phyloP scores from a whole-genome alignment of 2,113 vertebrate genomes.

The Stegostoma tigrinum region DNA sequence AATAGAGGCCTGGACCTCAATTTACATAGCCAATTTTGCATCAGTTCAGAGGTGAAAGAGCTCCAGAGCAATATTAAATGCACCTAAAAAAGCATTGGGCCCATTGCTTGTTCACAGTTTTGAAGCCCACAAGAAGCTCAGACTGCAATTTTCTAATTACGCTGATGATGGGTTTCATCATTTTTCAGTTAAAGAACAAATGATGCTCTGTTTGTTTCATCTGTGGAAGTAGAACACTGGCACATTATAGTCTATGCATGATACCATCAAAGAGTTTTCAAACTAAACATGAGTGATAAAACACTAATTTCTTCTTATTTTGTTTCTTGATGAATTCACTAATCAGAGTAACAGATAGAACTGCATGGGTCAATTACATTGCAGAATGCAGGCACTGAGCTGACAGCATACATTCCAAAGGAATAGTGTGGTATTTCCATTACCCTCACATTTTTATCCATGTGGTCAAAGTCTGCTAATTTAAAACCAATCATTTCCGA shows the following conservation, averaged over 20 bases:
- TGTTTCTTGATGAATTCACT: not conserved
- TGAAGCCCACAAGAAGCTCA: not conserved
- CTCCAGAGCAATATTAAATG: not conserved
- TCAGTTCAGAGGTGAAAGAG: not conserved
- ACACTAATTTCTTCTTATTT: not conserved
- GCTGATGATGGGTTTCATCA: not conserved
- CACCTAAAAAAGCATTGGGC: not conserved
- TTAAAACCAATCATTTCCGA: conserved; percentile 24
- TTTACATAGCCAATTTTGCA: not conserved
- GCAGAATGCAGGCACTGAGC: not conserved
- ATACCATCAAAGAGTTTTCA: not conserved
- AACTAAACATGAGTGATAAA: not conserved
- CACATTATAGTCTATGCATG: not conserved
- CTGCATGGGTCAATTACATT: not conserved
- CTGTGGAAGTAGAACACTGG: not conserved
- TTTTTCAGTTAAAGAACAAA: not conserved
- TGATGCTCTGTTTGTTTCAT: conserved; percentile 5
- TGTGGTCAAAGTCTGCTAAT: not conserved
- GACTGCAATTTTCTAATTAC: not conserved
- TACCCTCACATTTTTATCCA: conserved; percentile 10
- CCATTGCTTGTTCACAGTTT: not conserved
- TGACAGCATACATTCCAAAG: not conserved
- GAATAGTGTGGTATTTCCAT: not conserved
- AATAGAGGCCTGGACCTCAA: not conserved
- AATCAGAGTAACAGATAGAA: not conserved